A percentile compares a stretch with the other conserved stretches of the same genome.
These are phyloP conservation scores for Strix occidentalis DNA, from an alignment of 2,797 vertebrate species.

Conservation along the genomic window DNA sequence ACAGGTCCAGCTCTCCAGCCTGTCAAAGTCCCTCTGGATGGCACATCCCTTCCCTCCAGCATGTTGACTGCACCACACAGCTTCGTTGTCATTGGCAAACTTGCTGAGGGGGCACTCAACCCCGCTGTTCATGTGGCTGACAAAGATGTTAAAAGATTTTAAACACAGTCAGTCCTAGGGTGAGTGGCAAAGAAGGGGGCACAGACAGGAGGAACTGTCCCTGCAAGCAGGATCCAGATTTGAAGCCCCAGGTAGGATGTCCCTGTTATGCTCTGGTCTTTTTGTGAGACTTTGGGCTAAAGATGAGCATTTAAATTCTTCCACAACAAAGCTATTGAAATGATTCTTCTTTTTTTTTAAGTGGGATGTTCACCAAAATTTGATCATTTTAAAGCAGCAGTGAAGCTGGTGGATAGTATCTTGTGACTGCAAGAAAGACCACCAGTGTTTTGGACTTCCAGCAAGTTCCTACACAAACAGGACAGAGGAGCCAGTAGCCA, in stretches of 20 bases:
- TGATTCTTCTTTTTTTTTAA: background rate
- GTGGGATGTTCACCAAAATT: background rate
- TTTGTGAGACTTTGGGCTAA: background rate
- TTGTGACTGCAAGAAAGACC: background rate
- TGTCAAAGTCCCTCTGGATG: too few species aligned
- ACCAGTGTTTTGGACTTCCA: background rate
- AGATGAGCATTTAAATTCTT: background rate
- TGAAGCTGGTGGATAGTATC: background rate
- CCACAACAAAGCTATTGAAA: background rate
- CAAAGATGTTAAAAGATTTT: too few species aligned
- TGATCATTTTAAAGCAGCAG: background rate
- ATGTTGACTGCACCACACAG: too few species aligned
- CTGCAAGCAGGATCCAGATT: background rate
- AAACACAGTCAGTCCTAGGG: too few species aligned
- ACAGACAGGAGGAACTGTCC: background rate
- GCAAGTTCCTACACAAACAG: accelerated
- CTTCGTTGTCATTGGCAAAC: too few species aligned
- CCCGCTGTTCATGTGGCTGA: too few species aligned
- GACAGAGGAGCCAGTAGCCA: background rate
- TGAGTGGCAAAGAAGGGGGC: background rate
- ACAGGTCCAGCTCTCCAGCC: too few species aligned
- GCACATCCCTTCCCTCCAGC: too few species aligned
- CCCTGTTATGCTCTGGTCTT: background rate
- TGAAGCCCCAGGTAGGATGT: background rate
- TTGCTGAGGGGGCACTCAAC: too few species aligned